Base-by-base conservation (phyloP, 2,888 invertebrate genomes). In the Lithophane ornitopus region DNA sequence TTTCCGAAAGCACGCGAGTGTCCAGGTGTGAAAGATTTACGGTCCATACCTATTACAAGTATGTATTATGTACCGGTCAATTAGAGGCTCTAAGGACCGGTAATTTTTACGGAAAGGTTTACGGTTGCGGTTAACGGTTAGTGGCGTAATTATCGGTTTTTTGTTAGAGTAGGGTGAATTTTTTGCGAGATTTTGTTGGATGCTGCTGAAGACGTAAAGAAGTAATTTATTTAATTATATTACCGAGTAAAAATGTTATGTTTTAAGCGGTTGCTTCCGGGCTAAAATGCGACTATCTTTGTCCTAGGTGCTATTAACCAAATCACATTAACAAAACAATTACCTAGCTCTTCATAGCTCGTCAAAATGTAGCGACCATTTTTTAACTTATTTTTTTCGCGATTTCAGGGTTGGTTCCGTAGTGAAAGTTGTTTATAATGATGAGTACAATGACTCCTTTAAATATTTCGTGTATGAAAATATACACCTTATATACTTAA, bases 1-100 rank as follows among this genome's bases (percentile, higher is more conserved):
- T 80, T 74, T 70, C 78, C 82, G 81, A 81, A 70, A 62, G 63
- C 82, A 79, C 74, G 69, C 77, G 74, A 81, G 78, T 88, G 88
- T 86, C 88, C 89, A 89, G 89, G 89, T 89, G 89, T 74, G 67
- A 75, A 75, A 89, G 85, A 89, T 89, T 89, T 88, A 88, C 78
- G 73, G 77, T 66, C 63, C 65, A 58, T 67, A 81, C 82, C 62
- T 76, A 78, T 80, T 83, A 83, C 68, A 44, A 73, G 63, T 76
- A 81, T 85, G 81, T 84, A 81, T 79, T 85, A 85, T 83, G 84
- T 87, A 88, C 71, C 16, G 70, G 78, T 77, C 87, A 88, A 88
- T 88, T 88, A 88, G 82, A 74, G 34, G 46, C 61, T 78, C 62
- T 85, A 66, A 85, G 70, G 71, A 76, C 68, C 41, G 34, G 74